A percentile compares a stretch with the other conserved stretches of the same genome.
These are phyloP conservation scores for Tragelaphus scriptus DNA, from an alignment of 2,113 vertebrate genomes.

Conservation along the genomic window DNA sequence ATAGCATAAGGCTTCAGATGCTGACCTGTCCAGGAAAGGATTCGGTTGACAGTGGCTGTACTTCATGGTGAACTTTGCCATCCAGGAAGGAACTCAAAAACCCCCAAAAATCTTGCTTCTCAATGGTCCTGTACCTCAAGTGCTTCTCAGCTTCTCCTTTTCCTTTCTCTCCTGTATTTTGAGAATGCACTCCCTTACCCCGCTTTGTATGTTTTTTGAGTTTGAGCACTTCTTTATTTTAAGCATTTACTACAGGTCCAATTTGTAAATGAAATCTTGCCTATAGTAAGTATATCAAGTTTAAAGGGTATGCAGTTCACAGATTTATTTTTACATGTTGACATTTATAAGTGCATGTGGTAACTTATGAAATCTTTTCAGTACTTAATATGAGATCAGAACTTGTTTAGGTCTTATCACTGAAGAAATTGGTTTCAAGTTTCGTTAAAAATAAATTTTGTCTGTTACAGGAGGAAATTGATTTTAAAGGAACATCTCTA, in stretches of 20 bases:
- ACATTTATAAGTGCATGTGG: slow-evolving; percentile 61
- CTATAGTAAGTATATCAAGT: slow-evolving; percentile 49
- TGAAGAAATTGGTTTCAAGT: slow-evolving; percentile 18
- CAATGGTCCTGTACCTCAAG: background rate
- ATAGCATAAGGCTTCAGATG: slow-evolving; percentile 34
- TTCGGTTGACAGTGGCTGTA: background rate
- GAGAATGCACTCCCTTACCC: background rate
- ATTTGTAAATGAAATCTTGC: slow-evolving; percentile 64
- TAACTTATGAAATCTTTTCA: slow-evolving; percentile 58
- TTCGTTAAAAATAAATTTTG: slow-evolving; percentile 54
- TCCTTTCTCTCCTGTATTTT: background rate
- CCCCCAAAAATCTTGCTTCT: background rate
- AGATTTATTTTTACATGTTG: slow-evolving; percentile 67
- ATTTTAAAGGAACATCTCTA: slow-evolving; percentile 24
- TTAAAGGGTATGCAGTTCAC: slow-evolving; percentile 61
- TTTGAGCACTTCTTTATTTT: slow-evolving; percentile 46
- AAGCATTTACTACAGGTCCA: slow-evolving; percentile 42
- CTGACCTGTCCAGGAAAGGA: background rate
- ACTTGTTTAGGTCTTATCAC: slow-evolving; percentile 41
- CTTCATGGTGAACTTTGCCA: background rate
- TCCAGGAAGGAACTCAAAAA: background rate
- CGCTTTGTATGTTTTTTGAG: slow-evolving; percentile 23
- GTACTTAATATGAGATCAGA: slow-evolving; percentile 29
- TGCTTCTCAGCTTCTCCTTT: background rate
- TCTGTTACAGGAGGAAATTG: slow-evolving; percentile 31